A percentile compares a stretch with the other conserved stretches of the same genome.
phyloP scores from a whole-genome alignment of 2,113 vertebrate species.

The Buteo buteo region DNA sequence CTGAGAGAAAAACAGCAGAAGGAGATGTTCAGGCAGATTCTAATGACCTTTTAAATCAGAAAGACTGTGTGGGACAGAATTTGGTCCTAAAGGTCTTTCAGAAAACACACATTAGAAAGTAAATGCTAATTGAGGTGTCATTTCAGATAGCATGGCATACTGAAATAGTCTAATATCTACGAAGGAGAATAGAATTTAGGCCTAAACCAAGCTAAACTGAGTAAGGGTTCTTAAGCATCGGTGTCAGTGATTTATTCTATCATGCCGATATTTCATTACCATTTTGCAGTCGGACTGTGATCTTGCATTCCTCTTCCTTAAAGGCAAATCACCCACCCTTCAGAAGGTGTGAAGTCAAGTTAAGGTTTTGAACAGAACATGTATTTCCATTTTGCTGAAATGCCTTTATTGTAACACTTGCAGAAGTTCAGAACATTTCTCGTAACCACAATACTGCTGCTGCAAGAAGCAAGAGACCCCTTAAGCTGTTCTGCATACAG shows the following conservation, averaged over 20 bases:
- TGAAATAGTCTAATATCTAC: neutral
- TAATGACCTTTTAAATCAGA: conserved; percentile 28
- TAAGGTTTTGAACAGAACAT: neutral
- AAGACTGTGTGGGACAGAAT: neutral
- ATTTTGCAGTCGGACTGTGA: neutral
- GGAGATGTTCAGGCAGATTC: neutral
- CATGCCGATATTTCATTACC: neutral
- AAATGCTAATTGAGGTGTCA: conserved; percentile 14
- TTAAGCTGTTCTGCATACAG: neutral
- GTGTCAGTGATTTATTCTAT: neutral
- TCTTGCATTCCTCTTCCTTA: neutral
- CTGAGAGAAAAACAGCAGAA: conserved; percentile 12
- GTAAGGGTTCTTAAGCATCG: neutral
- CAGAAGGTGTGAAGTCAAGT: neutral
- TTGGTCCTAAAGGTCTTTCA: conserved; percentile 1
- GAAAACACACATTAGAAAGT: neutral
- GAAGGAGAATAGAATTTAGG: neutral
- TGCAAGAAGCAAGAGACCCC: neutral
- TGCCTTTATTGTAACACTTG: neutral
- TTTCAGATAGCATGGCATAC: neutral
- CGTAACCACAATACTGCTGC: neutral
- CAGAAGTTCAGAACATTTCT: neutral
- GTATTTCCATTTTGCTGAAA: neutral
- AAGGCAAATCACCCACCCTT: neutral
- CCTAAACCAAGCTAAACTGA: neutral